phyloP scores from a whole-genome alignment of 2,797 vertebrate genomes.

The Allobates femoralis region DNA sequence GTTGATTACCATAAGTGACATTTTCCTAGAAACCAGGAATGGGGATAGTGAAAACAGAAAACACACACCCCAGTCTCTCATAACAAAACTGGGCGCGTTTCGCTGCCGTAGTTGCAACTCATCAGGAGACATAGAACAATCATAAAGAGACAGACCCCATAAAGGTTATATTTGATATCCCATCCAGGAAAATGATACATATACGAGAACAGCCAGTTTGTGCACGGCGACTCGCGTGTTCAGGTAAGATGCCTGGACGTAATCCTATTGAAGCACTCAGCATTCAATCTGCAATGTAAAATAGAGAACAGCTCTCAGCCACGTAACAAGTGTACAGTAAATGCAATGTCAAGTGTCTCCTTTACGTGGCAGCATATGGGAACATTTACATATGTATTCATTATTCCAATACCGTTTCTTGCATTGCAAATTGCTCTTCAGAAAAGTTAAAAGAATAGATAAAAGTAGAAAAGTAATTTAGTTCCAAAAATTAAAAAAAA shows the following conservation, averaged over 20 bases:
- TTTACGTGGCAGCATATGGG: not conserved
- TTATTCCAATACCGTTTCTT: not conserved
- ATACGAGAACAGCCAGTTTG: not conserved
- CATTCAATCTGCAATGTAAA: not conserved
- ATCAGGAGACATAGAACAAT: too few species aligned
- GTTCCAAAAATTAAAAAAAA: too few species aligned
- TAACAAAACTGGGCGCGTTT: too few species aligned
- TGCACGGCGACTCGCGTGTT: not conserved
- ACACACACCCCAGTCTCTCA: too few species aligned
- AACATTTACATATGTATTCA: not conserved
- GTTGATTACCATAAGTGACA: too few species aligned
- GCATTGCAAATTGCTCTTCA: not conserved
- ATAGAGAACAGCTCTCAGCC: constrained; percentile 12
- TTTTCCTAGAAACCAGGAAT: too few species aligned
- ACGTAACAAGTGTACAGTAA: not conserved
- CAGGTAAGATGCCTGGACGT: not conserved
- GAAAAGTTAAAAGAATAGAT: not conserved
- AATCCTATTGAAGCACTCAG: constrained; percentile 14
- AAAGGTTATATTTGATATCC: too few species aligned
- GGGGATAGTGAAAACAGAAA: too few species aligned
- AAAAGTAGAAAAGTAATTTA: too few species aligned
- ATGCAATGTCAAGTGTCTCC: constrained; percentile 14
- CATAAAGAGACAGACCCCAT: too few species aligned
- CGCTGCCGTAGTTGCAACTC: too few species aligned
- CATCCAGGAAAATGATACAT: not conserved